Conservation (phyloP, 2,113 vertebrate genomes). For the Pelvicachromis taeniatus region DNA sequence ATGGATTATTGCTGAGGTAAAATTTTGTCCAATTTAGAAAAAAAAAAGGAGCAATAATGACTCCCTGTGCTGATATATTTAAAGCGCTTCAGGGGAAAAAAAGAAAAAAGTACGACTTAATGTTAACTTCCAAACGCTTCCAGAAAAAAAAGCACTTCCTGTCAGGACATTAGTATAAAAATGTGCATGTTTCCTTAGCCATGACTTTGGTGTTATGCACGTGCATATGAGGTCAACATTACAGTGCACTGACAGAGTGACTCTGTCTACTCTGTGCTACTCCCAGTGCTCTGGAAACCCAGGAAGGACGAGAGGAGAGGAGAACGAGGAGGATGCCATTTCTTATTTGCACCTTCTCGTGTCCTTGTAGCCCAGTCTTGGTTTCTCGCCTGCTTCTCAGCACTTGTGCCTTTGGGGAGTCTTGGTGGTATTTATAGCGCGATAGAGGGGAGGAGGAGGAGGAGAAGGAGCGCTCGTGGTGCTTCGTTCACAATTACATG, state of each 20-base stretch:
- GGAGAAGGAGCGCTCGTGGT: conserved; percentile 35
- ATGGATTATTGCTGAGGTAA: neutral
- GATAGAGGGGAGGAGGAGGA: conserved; percentile 36
- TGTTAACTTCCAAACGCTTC: neutral
- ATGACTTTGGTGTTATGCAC: neutral
- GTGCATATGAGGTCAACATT: neutral
- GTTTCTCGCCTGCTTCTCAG: conserved; percentile 28
- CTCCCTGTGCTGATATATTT: neutral
- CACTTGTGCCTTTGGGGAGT: conserved; percentile 45
- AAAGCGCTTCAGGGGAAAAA: neutral
- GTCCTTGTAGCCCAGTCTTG: conserved; percentile 37
- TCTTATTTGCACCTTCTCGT: conserved; percentile 25
- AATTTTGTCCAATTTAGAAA: neutral
- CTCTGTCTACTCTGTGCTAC: neutral
- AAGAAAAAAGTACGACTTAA: neutral
- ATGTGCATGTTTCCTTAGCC: neutral
- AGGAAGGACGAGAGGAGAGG: neutral
- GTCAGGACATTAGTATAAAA: neutral
- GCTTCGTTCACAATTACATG: conserved; percentile 72
- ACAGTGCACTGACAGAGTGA: neutral
- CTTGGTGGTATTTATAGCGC: conserved; percentile 55
- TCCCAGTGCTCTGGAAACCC: neutral
- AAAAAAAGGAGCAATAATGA: neutral
- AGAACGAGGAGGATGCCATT: conserved; percentile 30
- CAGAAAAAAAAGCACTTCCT: neutral